A percentile compares a stretch with the other conserved stretches of the same genome.
These are phyloP conservation scores for Leptinotarsa rubiginosa DNA, from an alignment of 2,888 invertebrate species.

Conservation along the genomic window DNA sequence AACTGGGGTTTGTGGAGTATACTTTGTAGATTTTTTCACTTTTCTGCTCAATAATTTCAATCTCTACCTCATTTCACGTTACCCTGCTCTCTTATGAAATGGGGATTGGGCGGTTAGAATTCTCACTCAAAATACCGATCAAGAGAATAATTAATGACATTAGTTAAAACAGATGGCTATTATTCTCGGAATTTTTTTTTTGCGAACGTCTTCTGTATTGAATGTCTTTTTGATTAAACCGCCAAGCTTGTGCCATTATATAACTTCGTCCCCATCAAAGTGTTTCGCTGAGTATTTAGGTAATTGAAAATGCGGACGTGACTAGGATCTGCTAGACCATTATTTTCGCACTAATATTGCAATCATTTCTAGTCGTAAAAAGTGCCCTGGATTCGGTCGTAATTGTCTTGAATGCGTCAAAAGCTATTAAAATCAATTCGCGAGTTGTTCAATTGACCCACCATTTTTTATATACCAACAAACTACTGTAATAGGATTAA, in stretches of 20 bases:
- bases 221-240: background rate
- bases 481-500: no score
- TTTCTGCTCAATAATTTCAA: no score
- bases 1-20: no score
- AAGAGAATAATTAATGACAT: background rate
- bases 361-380: background rate
- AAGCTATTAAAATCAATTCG: background rate
- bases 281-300: background rate
- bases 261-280: background rate
- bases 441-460: background rate
- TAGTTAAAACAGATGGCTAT: background rate
- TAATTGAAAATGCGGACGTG: slow-evolving; percentile 12
- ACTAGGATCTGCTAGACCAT: slow-evolving; percentile 14
- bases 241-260: background rate
- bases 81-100: no score
- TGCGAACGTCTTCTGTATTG: background rate
- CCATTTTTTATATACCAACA: no score
- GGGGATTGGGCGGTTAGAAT: no score
- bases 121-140: background rate
- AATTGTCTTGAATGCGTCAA: background rate
- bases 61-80: no score
- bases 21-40: no score
- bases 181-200: background rate
- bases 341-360: slow-evolving; percentile 7
- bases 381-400: background rate